Evolutionary conservation across 2,113 vertebrate species (phyloP).

Genomic region (Opisthocomus hoazin): DNA sequence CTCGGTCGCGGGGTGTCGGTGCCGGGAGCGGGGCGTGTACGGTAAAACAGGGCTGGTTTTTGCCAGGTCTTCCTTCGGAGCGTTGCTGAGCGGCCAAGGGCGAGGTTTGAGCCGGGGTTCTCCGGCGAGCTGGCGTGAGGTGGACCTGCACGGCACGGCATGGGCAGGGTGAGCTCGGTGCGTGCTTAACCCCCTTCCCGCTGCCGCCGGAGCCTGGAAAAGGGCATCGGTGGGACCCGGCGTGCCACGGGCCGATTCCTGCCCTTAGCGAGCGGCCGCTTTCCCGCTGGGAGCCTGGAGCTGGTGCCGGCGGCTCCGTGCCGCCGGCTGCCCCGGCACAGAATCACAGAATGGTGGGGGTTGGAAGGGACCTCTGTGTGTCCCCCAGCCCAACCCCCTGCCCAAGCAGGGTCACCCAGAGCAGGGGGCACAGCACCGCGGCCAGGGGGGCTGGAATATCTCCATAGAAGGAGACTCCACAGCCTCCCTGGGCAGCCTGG

Average conservation of each 20-base stretch:
- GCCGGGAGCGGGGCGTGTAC: accelerated
- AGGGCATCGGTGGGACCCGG: not conserved
- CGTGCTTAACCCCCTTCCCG: accelerated
- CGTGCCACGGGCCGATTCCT: not conserved
- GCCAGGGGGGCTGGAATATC: too few species aligned
- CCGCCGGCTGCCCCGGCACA: not conserved
- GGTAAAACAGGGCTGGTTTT: accelerated
- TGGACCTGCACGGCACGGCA: accelerated
- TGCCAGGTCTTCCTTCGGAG: not conserved
- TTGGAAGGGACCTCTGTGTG: too few species aligned
- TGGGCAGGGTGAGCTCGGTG: not conserved
- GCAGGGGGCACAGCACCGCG: too few species aligned
- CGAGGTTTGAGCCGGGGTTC: not conserved
- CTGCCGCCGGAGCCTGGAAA: not conserved
- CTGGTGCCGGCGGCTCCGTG: not conserved
- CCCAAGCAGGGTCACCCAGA: too few species aligned
- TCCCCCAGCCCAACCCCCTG: too few species aligned
- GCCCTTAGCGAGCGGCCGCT: not conserved
- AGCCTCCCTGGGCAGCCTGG: too few species aligned
- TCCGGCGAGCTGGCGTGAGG: accelerated
- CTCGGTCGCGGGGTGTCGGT: not conserved
- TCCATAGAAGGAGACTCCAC: too few species aligned
- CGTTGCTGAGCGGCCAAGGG: accelerated
- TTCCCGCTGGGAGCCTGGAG: not conserved
- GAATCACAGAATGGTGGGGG: too few species aligned